Percentiles rank a stretch among this genome's conserved stretches.
phyloP scores from a whole-genome alignment of 2,113 vertebrate genomes.

The Sakesphorus luctuosus region DNA sequence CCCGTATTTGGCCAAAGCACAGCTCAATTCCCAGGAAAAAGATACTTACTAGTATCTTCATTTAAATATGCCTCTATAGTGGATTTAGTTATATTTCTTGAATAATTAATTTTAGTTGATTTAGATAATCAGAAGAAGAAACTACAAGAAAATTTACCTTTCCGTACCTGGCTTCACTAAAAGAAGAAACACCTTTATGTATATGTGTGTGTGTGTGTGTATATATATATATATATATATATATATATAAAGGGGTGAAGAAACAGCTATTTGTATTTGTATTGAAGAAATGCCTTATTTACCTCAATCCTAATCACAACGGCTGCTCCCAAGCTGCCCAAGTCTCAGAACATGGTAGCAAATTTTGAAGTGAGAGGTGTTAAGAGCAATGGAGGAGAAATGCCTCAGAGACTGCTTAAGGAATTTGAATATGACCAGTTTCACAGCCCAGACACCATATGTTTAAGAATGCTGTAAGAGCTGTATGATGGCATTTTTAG shows the following conservation, averaged over 20 bases:
- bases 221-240: too few species aligned
- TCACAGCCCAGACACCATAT: neutral
- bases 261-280: neutral
- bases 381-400: neutral
- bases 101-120: neutral
- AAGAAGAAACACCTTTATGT: neutral
- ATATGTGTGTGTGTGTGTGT: too few species aligned
- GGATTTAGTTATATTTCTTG: neutral
- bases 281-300: neutral
- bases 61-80: neutral
- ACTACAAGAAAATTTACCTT: neutral
- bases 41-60: neutral
- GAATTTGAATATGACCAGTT: neutral
- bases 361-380: neutral
- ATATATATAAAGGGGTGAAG: neutral
- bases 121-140: neutral
- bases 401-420: neutral
- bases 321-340: neutral
- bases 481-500: accelerated
- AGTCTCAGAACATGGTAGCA: neutral
- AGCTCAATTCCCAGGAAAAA: neutral
- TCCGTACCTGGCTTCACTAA: neutral
- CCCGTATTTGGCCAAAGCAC: neutral
- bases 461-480: neutral
- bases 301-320: neutral